Base-by-base conservation (phyloP, 1,140 invertebrate genomes). In the Penaeus japonicus region DNA sequence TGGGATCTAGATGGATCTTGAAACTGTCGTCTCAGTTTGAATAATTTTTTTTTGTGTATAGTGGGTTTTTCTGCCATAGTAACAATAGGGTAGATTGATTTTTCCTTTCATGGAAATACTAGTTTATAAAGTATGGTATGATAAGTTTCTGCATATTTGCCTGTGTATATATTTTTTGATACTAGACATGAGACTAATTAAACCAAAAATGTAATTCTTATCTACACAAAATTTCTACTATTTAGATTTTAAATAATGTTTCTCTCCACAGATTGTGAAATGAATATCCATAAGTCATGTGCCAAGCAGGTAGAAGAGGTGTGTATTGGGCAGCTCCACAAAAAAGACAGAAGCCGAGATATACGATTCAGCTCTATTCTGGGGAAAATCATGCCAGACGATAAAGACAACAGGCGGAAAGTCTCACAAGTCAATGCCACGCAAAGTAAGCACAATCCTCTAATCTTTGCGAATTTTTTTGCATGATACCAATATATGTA, bases 231-330 rank as follows among this genome's bases (percentile, higher is more conserved):
- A 18, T 83, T 83, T 20, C 35, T 0, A 53, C 24, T 65, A 86
- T 88, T 83, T n/a, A n/a, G 59, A 77, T 85, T 20, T 2, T n/a
- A 59, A 30, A 59, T 20, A 65, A 90, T 91, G 91, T 84, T 91
- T 90, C 91, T 89, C 89, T 92, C 93, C 92, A 47, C 93, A 97
- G 97, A 96, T 93, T 98, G 97, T 94, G 95, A 96, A 91, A 94
- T 98, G 90, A 97, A 97, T 91, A 95, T 98, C 91, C 97, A 98
- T 93, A 95, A 97, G 91, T 93, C 94, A 80, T 98, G 97, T 93
- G 95, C 96, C 30, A 95, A 95, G 91, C 93, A 94, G 17, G 95
- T 98, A 84, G 96, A 98, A 90, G 97, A 98, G 92, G 94, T 94
- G 91, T 98, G 97, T 92, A 96, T 96, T 22, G 96, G 97, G 10